Evolutionary conservation across 2,113 vertebrate species (phyloP).

Genomic region (Himantopus leucocephalus): DNA sequence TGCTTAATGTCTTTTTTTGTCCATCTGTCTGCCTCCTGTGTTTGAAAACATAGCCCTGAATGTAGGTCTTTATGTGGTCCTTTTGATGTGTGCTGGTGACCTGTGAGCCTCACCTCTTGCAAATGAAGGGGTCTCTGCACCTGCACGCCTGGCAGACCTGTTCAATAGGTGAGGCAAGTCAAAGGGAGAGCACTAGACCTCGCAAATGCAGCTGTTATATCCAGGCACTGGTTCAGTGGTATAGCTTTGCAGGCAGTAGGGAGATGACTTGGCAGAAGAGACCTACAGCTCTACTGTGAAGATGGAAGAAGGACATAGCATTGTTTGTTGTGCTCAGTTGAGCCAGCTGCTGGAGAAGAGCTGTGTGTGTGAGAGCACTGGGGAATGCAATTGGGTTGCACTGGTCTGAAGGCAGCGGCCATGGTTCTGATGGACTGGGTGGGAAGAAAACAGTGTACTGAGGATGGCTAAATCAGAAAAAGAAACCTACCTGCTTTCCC

Average conservation of each 20-base stretch:
- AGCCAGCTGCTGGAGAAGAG: neutral
- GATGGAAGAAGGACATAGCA: neutral
- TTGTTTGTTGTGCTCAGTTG: neutral
- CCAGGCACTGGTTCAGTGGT: neutral
- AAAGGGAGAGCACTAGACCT: neutral
- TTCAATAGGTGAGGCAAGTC: neutral
- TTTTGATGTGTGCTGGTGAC: slow-evolving; percentile 53
- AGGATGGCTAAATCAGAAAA: neutral
- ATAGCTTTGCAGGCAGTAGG: neutral
- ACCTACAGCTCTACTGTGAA: neutral
- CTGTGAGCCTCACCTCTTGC: slow-evolving; percentile 52
- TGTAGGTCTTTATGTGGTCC: slow-evolving; percentile 19
- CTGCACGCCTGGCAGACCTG: neutral
- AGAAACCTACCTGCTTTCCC: neutral
- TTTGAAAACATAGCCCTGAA: slow-evolving; percentile 39
- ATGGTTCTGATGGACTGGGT: neutral
- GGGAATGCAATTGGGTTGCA: neutral
- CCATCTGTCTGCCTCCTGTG: neutral
- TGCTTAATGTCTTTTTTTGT: slow-evolving; percentile 23
- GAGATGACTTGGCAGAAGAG: neutral
- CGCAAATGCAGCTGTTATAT: neutral
- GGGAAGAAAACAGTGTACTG: neutral
- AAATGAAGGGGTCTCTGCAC: slow-evolving; percentile 19
- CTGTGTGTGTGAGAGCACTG: neutral
- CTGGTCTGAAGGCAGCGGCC: neutral